These are phyloP conservation scores for Saccostrea cuccullata DNA, from an alignment of 1,140 invertebrate species.

Conservation along the genomic window DNA sequence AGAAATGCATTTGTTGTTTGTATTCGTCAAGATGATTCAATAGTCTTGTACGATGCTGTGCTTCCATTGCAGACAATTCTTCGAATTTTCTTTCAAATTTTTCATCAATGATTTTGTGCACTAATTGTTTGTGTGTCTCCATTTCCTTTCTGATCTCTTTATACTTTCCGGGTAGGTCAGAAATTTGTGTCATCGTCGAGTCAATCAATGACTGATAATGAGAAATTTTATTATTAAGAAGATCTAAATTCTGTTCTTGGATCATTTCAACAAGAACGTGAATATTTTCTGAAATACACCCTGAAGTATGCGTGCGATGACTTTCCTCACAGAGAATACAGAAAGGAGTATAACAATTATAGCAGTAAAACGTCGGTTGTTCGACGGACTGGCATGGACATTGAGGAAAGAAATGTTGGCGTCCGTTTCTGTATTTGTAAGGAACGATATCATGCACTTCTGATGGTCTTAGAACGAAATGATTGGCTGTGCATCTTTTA, in stretches of 20 bases:
- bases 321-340: background rate
- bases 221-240: background rate
- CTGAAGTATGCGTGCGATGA: background rate
- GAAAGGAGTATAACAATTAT: background rate
- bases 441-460: background rate
- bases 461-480: background rate
- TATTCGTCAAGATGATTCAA: background rate
- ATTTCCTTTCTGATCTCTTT: background rate
- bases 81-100: background rate
- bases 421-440: background rate
- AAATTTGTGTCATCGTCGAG: background rate
- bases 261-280: background rate
- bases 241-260: background rate
- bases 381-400: background rate
- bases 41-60: background rate
- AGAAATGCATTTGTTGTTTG: too few species aligned
- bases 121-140: background rate
- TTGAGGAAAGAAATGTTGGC: background rate
- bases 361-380: background rate
- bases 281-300: slow-evolving; percentile 4
- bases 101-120: background rate
- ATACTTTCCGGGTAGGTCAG: background rate
- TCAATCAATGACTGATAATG: background rate
- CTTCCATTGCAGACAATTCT: background rate
- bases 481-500: background rate